phyloP scores from a whole-genome alignment of 1,140 invertebrate genomes.

The Eubasilissa regina region DNA sequence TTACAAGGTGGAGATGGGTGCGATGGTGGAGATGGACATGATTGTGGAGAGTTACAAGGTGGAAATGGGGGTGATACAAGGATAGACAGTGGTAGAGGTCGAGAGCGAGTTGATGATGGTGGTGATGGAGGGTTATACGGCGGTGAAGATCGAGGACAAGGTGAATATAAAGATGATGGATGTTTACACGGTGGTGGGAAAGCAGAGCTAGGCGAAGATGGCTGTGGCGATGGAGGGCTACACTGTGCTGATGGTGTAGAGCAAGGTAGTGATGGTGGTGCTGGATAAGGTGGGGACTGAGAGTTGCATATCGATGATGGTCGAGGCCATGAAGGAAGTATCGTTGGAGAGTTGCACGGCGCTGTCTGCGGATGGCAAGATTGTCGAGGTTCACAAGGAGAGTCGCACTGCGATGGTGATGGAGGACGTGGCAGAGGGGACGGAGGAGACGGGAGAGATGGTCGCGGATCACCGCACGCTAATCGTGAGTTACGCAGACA shows the following conservation, averaged over 20 bases:
- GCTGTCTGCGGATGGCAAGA: not conserved
- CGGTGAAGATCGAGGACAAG: not conserved
- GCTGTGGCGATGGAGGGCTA: not conserved
- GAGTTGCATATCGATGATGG: not conserved
- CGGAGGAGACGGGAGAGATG: not conserved
- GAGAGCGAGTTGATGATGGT: constrained; percentile 61
- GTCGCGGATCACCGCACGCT: no score
- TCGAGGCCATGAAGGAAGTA: not conserved
- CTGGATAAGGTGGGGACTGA: not conserved
- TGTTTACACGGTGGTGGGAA: no score
- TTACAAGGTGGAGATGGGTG: not conserved
- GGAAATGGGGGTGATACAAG: not conserved
- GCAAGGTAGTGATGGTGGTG: not conserved
- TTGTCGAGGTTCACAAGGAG: not conserved
- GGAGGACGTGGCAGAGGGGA: not conserved
- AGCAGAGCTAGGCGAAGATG: not conserved
- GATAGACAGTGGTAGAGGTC: constrained; percentile 48
- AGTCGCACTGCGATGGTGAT: not conserved
- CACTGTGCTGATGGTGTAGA: not conserved
- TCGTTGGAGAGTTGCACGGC: not conserved
- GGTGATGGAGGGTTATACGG: not conserved
- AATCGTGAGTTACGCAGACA: not conserved
- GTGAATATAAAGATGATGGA: not conserved
- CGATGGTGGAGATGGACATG: not conserved
- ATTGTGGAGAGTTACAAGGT: not conserved